Conservation (phyloP, 2,888 invertebrate species). For the Coelinius sp. region DNA sequence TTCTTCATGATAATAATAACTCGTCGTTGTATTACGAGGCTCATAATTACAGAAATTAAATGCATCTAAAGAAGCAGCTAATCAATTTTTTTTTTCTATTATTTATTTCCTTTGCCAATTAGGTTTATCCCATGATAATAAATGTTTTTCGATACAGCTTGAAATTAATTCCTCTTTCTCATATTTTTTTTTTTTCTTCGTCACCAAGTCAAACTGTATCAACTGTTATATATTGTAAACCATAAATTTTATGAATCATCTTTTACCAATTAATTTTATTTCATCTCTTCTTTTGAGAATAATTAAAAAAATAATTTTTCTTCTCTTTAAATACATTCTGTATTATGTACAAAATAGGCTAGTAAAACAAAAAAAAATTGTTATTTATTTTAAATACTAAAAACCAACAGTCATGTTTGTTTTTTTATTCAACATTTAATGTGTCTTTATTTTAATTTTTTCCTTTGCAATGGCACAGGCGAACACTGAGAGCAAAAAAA, state of each 20-base stretch:
- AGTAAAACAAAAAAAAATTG: slow-evolving; percentile 43
- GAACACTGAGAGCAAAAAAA: slow-evolving; percentile 53
- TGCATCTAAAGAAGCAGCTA: slow-evolving; percentile 31
- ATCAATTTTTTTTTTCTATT: slow-evolving; percentile 7
- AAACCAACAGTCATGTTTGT: slow-evolving; percentile 63
- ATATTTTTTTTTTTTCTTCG: slow-evolving; percentile 46
- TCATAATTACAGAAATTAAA: slow-evolving; percentile 34
- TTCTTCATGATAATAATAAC: slow-evolving; percentile 25
- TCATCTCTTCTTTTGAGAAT: background rate
- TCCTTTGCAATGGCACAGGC: slow-evolving; percentile 39
- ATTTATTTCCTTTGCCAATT: slow-evolving; percentile 13
- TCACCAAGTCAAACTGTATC: slow-evolving; percentile 66
- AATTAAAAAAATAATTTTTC: slow-evolving; percentile 36
- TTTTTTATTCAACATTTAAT: slow-evolving; percentile 42
- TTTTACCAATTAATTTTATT: slow-evolving; percentile 31
- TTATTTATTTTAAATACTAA: slow-evolving; percentile 53
- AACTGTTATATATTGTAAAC: slow-evolving; percentile 55
- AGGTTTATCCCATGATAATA: background rate
- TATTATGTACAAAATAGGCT: slow-evolving; percentile 34
- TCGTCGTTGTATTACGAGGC: slow-evolving; percentile 38
- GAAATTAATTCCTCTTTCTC: slow-evolving; percentile 53
- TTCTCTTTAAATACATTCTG: slow-evolving; percentile 40
- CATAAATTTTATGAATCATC: slow-evolving; percentile 5
- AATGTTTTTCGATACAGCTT: slow-evolving; percentile 65
- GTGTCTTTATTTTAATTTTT: slow-evolving; percentile 16